Evolutionary conservation across 2,113 vertebrate genomes (phyloP).

Genomic region (Coregonus clupeaformis): DNA sequence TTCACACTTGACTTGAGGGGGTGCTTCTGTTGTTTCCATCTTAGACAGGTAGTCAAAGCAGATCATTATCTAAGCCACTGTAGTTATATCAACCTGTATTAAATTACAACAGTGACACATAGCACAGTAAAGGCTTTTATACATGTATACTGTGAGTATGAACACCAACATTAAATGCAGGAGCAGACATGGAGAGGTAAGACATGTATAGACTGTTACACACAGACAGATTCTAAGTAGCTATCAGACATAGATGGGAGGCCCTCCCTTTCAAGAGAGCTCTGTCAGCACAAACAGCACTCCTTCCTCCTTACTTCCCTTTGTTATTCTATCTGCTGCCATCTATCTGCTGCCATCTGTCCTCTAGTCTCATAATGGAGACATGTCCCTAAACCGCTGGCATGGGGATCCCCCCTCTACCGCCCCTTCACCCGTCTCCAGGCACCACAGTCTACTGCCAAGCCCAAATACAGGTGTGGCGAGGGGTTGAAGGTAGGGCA

Average conservation of each 20-base stretch:
- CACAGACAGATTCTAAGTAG: not conserved
- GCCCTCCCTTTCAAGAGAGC: slow-evolving; percentile 7
- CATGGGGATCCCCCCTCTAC: slow-evolving; percentile 28
- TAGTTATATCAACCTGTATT: no score
- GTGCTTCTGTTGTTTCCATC: no score
- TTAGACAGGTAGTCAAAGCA: no score
- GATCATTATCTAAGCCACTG: no score
- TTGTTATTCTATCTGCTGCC: no score
- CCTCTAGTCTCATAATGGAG: slow-evolving; percentile 7
- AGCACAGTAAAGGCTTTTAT: no score
- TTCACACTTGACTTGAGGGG: no score
- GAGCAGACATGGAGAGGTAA: not conserved
- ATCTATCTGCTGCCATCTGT: no score
- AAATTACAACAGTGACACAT: no score
- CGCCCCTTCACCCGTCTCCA: slow-evolving; percentile 12
- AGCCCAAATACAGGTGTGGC: slow-evolving; percentile 13
- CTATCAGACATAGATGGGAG: no score
- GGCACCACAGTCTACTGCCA: slow-evolving; percentile 27
- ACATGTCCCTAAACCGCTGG: slow-evolving; percentile 11
- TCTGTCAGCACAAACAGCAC: not conserved
- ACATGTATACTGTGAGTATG: not conserved
- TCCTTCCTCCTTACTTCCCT: not conserved
- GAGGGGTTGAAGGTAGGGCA: slow-evolving; percentile 9
- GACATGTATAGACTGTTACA: not conserved
- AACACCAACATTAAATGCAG: not conserved